Evolutionary conservation across 2,888 invertebrate genomes (phyloP), one percentile per base, ranked within the genome.

Genomic region (Omphaloscelis lunosa): DNA sequence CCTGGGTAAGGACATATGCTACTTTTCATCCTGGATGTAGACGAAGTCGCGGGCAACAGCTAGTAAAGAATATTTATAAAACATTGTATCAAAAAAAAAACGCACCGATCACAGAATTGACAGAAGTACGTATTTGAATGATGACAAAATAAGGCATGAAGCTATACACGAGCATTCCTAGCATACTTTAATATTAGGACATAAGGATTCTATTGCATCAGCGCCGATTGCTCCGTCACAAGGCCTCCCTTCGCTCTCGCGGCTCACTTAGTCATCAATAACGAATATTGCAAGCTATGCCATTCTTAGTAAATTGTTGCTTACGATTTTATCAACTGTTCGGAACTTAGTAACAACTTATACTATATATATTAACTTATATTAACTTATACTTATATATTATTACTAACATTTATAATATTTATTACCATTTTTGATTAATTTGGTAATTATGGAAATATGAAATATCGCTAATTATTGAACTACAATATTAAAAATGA

Each of bases 221-320:
- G 45, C 12, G 29, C n/a, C 53, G 27, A 78, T 58, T 20, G 12
- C 58, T 62, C 45, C 23, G 34, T 23, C 61, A 39, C 80, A 79
- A 84, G 84, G 81, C 15, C 59, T 20, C 80, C 72, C 45, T 72
- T 84, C 73, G 73, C 81, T 61, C 75, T 62, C 53, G 65, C 53
- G 12, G 12, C 0, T 2, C 17, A 77, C 84, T 81, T 79, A 84
- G 81, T 81, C 84, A 84, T 80, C 84, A 63, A 48, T 65, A 63
- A 63, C 59, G 59, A 61, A 34, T 51, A 66, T 58, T 66, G 69
- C n/a, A 45, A 67, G 34, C 53, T 41, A 29, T 63, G 72, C 72
- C 63, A 63, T 58, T 79, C 62, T 61, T 67, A 68, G 17, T n/a
- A 53, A 58, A 62, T 53, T 53, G 56, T 41, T 75, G 51, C 34